phyloP scores from a whole-genome alignment of 2,888 invertebrate genomes.

The Harpagoxenus sublaevis region DNA sequence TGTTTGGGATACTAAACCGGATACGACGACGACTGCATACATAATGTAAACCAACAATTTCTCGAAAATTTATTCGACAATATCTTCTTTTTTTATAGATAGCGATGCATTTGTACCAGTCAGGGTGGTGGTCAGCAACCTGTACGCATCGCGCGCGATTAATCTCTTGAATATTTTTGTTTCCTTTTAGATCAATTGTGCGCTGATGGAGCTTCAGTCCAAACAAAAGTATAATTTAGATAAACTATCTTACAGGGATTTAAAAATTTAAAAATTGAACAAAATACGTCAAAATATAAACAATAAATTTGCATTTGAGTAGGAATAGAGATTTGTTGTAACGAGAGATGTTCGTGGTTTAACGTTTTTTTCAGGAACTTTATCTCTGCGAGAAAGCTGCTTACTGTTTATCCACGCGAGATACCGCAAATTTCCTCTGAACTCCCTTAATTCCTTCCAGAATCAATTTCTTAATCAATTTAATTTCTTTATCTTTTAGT shows the following conservation, averaged over 20 bases:
- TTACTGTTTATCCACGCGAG: constrained; percentile 11
- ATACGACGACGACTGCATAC: neutral
- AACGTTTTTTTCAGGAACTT: constrained; percentile 14
- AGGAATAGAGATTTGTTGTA: constrained; percentile 27
- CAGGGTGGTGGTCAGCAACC: neutral
- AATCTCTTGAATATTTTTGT: constrained; percentile 15
- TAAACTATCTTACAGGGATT: constrained; percentile 13
- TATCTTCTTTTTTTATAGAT: constrained; percentile 26
- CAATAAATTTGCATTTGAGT: neutral
- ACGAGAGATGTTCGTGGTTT: neutral
- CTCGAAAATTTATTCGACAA: neutral
- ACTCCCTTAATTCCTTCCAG: constrained; percentile 24
- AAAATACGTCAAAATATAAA: neutral
- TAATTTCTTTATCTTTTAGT: constrained; percentile 63
- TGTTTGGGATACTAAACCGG: neutral
- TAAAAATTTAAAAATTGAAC: neutral
- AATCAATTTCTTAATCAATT: constrained; percentile 60
- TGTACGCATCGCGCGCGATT: neutral
- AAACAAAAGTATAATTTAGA: neutral
- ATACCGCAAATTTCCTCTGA: constrained; percentile 34
- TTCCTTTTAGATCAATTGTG: constrained; percentile 23
- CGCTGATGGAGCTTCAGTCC: constrained; percentile 6
- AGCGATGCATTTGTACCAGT: neutral
- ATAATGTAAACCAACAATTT: neutral
- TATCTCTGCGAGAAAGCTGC: constrained; percentile 15